Conservation (phyloP, 2,113 vertebrate genomes). For the Sula dactylatra region DNA sequence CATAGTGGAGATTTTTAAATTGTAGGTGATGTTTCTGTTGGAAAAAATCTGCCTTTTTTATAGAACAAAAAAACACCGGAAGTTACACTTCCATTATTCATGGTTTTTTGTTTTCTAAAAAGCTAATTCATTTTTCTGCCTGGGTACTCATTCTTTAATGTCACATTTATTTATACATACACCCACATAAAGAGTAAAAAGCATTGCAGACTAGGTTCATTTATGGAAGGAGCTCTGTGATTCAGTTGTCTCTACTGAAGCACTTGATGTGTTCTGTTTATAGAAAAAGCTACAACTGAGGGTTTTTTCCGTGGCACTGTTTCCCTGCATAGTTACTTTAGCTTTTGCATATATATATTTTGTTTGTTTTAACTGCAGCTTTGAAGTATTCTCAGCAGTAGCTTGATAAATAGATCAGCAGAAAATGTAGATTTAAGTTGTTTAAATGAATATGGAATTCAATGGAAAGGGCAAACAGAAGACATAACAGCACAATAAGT, state of each 20-base stretch:
- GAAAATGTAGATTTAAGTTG: background rate
- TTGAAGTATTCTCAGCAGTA: constrained; percentile 3
- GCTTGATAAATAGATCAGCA: constrained; percentile 5
- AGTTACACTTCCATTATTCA: constrained; percentile 25
- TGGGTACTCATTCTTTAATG: constrained; percentile 48
- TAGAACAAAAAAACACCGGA: background rate
- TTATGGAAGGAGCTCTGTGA: constrained; percentile 41
- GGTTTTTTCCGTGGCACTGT: constrained; percentile 4
- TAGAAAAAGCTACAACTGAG: constrained; percentile 53
- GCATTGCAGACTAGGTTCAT: constrained; percentile 3
- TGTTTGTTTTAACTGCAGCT: background rate
- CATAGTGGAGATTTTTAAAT: background rate
- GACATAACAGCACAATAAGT: background rate
- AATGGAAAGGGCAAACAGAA: background rate
- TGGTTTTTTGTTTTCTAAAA: background rate
- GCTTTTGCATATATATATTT: background rate
- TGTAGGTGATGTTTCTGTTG: background rate
- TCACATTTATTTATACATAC: constrained; percentile 65
- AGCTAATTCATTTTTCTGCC: constrained; percentile 53
- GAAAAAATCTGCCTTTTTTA: background rate
- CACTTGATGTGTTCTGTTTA: constrained; percentile 43
- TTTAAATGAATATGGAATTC: background rate
- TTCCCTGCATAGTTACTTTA: constrained; percentile 31
- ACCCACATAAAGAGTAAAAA: constrained; percentile 49
- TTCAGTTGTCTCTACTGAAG: constrained; percentile 47